These are phyloP conservation scores for Cavia porcellus DNA, from an alignment of 2,113 vertebrate genomes.

Conservation along the genomic window DNA sequence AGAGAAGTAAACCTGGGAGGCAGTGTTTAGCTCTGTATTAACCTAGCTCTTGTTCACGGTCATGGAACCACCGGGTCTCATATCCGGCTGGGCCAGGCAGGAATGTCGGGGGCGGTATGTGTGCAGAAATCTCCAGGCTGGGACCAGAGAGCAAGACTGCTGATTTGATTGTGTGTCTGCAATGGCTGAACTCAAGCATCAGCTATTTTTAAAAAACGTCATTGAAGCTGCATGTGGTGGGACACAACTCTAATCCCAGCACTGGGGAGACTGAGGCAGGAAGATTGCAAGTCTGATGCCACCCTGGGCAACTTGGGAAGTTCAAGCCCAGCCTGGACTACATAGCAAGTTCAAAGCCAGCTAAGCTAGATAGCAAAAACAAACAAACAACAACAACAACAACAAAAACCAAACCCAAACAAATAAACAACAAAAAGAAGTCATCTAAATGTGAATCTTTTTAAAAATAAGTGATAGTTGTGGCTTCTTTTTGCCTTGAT, in stretches of 20 bases:
- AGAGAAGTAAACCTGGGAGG: not conserved
- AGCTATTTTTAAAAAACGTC: slow-evolving; percentile 70
- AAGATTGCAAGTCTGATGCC: not conserved
- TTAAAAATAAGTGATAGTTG: slow-evolving; percentile 49
- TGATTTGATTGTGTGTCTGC: slow-evolving; percentile 67
- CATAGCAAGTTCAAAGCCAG: not conserved
- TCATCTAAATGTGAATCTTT: slow-evolving; percentile 80
- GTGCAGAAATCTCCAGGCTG: slow-evolving; percentile 23
- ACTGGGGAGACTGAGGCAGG: not conserved
- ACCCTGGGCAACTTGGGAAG: not conserved
- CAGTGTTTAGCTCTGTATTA: not conserved
- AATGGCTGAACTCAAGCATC: slow-evolving; percentile 77
- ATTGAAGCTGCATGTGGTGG: slow-evolving; percentile 53
- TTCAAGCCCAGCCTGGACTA: not conserved
- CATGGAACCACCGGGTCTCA: not conserved
- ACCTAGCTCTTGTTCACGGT: not conserved
- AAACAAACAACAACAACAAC: no score
- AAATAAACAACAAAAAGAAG: slow-evolving; percentile 23
- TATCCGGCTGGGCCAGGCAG: not conserved
- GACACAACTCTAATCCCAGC: not conserved
- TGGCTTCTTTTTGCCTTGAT: slow-evolving; percentile 76
- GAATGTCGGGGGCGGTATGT: not conserved
- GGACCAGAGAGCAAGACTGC: not conserved
- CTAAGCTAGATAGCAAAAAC: not conserved
- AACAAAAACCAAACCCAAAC: no score